Evolutionary conservation across 23 tunicate species (phyloP).

Genomic region (Diplosoma virens): DNA sequence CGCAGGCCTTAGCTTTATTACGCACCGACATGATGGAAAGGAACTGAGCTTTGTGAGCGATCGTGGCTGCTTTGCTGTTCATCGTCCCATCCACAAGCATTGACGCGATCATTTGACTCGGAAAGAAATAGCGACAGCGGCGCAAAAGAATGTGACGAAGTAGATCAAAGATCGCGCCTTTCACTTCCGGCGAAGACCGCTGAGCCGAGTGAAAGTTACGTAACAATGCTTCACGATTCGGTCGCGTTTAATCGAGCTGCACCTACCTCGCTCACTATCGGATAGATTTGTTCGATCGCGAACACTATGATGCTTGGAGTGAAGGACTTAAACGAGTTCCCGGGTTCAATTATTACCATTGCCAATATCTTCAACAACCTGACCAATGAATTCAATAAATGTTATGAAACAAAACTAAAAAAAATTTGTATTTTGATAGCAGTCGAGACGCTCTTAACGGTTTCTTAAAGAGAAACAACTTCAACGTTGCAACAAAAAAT

Average conservation of each 20-base stretch:
- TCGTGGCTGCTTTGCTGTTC: slow-evolving; percentile 37
- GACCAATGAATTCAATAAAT: not conserved
- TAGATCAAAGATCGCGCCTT: slow-evolving; percentile 57
- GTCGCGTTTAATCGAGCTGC: not conserved
- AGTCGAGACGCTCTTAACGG: too few relatives aligned
- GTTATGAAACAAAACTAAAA: not conserved
- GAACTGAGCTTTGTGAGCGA: slow-evolving; percentile 82
- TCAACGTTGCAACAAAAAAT: too few relatives aligned
- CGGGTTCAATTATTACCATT: slow-evolving; percentile 67
- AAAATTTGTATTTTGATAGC: too few relatives aligned
- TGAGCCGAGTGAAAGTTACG: not conserved
- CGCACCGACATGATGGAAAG: slow-evolving; percentile 78
- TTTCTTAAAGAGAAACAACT: too few relatives aligned
- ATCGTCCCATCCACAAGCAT: slow-evolving; percentile 35
- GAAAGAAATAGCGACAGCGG: slow-evolving; percentile 79
- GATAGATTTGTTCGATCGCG: slow-evolving; percentile 76
- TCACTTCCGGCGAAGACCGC: slow-evolving; percentile 82
- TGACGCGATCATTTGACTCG: slow-evolving; percentile 68
- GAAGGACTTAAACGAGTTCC: slow-evolving; percentile 56
- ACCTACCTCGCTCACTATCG: slow-evolving; percentile 68
- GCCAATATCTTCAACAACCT: slow-evolving; percentile 50
- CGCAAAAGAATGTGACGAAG: slow-evolving; percentile 52
- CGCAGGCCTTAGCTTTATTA: too few relatives aligned
- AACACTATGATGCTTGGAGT: slow-evolving; percentile 73
- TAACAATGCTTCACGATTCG: not conserved